Evolutionary conservation across 2,888 invertebrate genomes (phyloP).

Genomic region (Parasteatoda lunata): DNA sequence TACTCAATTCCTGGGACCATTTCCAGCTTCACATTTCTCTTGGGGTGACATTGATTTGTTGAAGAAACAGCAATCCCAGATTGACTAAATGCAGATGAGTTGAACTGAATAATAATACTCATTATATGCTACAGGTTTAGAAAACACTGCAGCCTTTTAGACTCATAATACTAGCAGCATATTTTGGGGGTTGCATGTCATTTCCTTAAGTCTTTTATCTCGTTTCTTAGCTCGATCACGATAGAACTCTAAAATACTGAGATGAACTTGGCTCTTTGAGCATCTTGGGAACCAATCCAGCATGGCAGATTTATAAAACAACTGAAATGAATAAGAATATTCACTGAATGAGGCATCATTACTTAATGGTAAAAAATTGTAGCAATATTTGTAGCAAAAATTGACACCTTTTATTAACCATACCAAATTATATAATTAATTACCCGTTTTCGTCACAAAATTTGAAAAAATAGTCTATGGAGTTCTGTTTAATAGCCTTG

Average conservation of each 20-base stretch:
- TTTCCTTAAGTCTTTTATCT: constrained; percentile 38
- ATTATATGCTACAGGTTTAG: constrained; percentile 60
- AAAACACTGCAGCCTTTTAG: constrained; percentile 42
- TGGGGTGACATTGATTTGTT: constrained; percentile 52
- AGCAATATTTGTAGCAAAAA: too few species aligned
- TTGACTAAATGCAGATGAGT: constrained; percentile 49
- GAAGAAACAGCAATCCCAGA: constrained; percentile 44
- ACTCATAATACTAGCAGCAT: background rate
- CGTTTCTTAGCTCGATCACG: constrained; percentile 60
- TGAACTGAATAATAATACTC: constrained; percentile 69
- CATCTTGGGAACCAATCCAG: constrained; percentile 27
- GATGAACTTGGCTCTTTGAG: constrained; percentile 53
- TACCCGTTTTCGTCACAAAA: too few species aligned
- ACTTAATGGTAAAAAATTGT: too few species aligned
- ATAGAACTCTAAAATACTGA: constrained; percentile 62
- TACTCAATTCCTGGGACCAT: constrained; percentile 69
- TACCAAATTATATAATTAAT: too few species aligned
- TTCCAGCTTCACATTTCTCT: constrained; percentile 37
- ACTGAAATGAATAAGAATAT: constrained; percentile 12
- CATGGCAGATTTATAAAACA: constrained; percentile 44
- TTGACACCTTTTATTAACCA: too few species aligned
- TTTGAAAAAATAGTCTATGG: too few species aligned
- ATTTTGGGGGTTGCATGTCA: background rate
- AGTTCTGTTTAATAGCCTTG: too few species aligned
- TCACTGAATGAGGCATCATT: too few species aligned